Evolutionary conservation across 2,113 vertebrate genomes (phyloP), one percentile per base, ranked within the genome.

Genomic region (Dromiciops gliroides): DNA sequence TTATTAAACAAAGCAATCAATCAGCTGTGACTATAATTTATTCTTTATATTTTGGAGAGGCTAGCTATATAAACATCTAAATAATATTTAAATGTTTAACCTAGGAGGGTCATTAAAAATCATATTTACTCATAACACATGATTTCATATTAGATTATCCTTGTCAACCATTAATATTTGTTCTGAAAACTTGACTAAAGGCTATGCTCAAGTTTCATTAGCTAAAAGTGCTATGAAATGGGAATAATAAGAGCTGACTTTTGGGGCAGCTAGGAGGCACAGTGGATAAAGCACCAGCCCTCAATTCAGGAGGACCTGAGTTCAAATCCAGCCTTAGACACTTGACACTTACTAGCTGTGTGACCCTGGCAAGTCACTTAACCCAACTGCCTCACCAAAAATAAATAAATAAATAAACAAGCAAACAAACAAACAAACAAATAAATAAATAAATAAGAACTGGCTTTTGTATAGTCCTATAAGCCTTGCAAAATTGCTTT

Each of bases 101-200:
- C 48, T 90, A 28, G 31, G 48, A 56, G 52, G 31, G 24, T 56
- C n/a, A 89, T 48, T 90, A 93, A 91, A 91, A 52, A 8, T 44
- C 52, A 47, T 91, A 90, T 47, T 89, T 90, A 48, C 28, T 51
- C n/a, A 91, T 50, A 91, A 75, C 44, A 83, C 90, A 94, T 47
- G 67, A 88, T 49, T 28, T 51, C 28, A 91, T 75, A 47, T 89
- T 91, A 90, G 49, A 90, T 26, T 14, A 91, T n/a, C 48, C 28
- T 52, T 91, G 26, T 28, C 28, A 60, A 67, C 12, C 14, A 67
- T 67, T 47, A 91, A 25, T 94, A 83, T 48, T 83, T 91, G 28
- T 50, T 91, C 8, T 31, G 75, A 22, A 91, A 83, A 75, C n/a
- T 10, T 83, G 47, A 44, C 49, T 90, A 51, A 51, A 47, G 53